These are phyloP conservation scores for Scaptomyza montana DNA, from an alignment of 1,140 invertebrate genomes.

Conservation along the genomic window DNA sequence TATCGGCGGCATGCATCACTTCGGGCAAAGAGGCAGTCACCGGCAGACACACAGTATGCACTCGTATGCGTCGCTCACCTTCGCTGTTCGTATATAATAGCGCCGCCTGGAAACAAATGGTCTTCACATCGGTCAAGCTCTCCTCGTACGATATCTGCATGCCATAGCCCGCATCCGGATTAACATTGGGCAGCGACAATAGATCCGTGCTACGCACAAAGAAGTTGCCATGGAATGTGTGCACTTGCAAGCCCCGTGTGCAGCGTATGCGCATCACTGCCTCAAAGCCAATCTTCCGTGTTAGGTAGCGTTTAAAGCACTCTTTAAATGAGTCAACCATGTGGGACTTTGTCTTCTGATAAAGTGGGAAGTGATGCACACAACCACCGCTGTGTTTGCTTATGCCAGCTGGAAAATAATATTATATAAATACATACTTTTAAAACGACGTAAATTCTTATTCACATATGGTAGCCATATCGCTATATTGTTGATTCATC, in stretches of 20 bases:
- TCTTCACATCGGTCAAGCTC: slow-evolving; percentile 92
- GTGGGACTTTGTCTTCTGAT: slow-evolving; percentile 89
- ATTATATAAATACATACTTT: background rate
- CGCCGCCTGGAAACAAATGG: slow-evolving; percentile 98
- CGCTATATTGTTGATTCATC: slow-evolving; percentile 96
- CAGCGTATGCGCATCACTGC: slow-evolving; percentile 99
- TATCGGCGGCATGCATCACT: slow-evolving; percentile 96
- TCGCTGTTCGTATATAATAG: slow-evolving; percentile 98
- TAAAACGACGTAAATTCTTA: slow-evolving; percentile 37
- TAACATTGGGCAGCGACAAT: slow-evolving; percentile 97
- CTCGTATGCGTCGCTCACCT: slow-evolving; percentile 98
- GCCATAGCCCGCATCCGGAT: slow-evolving; percentile 98
- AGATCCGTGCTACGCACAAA: slow-evolving; percentile 99
- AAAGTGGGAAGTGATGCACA: slow-evolving; percentile 96
- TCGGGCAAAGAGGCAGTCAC: slow-evolving; percentile 93
- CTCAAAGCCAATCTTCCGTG: slow-evolving; percentile 99
- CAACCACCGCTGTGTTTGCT: slow-evolving; percentile 98
- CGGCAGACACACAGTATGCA: slow-evolving; percentile 98
- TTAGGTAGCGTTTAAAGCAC: slow-evolving; percentile 94
- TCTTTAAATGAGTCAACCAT: slow-evolving; percentile 90
- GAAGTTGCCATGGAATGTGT: slow-evolving; percentile 99
- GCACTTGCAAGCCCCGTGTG: slow-evolving; percentile 95
- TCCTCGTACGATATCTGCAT: slow-evolving; percentile 95
- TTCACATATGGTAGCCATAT: slow-evolving; percentile 96
- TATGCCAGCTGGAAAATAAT: slow-evolving; percentile 88